A percentile compares a stretch with the other conserved stretches of the same genome.
These are phyloP conservation scores for Andrena bucephala DNA, from an alignment of 2,888 invertebrate species.

Conservation along the genomic window DNA sequence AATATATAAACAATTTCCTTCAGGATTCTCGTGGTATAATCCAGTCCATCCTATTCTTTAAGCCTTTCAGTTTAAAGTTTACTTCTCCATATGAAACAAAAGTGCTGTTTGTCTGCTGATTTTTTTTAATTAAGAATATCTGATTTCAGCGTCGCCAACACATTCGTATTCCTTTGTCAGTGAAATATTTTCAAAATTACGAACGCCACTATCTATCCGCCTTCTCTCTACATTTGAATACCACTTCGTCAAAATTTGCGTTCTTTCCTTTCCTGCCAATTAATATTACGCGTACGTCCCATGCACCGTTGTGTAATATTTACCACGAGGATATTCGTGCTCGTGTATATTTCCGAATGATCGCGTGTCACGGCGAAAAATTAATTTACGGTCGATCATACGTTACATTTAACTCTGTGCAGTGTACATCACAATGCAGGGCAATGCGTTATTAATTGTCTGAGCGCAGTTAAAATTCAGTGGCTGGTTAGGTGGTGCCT, in stretches of 20 bases:
- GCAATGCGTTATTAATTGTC: slow-evolving; percentile 48
- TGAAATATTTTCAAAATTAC: too few relatives aligned
- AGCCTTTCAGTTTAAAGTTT: too few relatives aligned
- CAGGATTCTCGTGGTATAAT: too few relatives aligned
- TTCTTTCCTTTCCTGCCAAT: slow-evolving; percentile 16
- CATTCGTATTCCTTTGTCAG: too few relatives aligned
- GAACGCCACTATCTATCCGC: background rate
- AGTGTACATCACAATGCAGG: slow-evolving; percentile 33
- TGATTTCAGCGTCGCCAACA: too few relatives aligned
- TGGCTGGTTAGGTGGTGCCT: background rate
- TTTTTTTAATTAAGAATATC: too few relatives aligned
- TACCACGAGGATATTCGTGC: background rate
- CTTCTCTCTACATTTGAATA: background rate
- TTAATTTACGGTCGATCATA: slow-evolving; percentile 48
- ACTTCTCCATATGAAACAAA: too few relatives aligned
- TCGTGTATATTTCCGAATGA: slow-evolving; percentile 1
- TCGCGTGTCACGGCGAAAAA: slow-evolving; percentile 40
- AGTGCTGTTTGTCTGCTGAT: too few relatives aligned
- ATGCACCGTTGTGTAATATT: slow-evolving; percentile 31
- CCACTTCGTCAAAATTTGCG: background rate
- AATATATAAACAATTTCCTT: too few relatives aligned
- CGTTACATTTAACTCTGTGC: slow-evolving; percentile 20
- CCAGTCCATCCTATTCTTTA: too few relatives aligned
- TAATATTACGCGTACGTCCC: background rate
- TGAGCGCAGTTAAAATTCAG: slow-evolving; percentile 25